Evolutionary conservation across 2,888 invertebrate species (phyloP), one percentile per base, ranked within the genome.

Genomic region (Sarcophaga variegata): DNA sequence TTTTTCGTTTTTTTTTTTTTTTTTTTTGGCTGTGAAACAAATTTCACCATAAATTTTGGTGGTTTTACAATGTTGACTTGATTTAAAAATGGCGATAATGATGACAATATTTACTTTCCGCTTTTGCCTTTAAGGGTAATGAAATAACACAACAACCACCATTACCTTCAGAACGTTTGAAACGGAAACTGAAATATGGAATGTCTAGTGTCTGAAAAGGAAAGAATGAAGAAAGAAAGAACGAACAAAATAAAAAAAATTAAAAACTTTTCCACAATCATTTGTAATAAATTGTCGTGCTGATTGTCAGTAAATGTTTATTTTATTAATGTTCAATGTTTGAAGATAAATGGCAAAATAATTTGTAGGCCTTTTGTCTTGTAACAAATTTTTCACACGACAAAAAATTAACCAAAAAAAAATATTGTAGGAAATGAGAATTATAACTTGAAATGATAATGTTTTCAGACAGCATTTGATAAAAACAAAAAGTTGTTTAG

Each of bases 21-120:
- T 11, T 60, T 2, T 78, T 70, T 78, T 60, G 25, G 12, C 64
- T 84, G 83, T 37, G 25, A 59, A 75, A 78, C 37, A 37, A 77
- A 67, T 81, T 75, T 70, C n/a, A 27, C 64, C 64, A 78, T 85
- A 74, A 78, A 71, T 81, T 81, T 49, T 71, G 37, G 71, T 25
- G 84, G 80, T 76, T 76, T 54, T 76, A 76, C 76, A 85, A 49
- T 85, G 80, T 67, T 63, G 76, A 85, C 76, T 67, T 81, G 84
- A 81, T 87, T 84, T 87, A 76, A 71, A 84, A 87, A 69, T 87
- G 76, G 45, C 82, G 87, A 87, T 87, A 87, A 87, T 84, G 63
- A 84, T 84, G 87, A 72, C 84, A 84, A 60, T 59, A 70, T 83
- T 86, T 79, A 37, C 20, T 67, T 72, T 37, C 60, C 72, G 54